Base-by-base conservation (phyloP, 2,113 vertebrate species). In the Gallinago undulata region DNA sequence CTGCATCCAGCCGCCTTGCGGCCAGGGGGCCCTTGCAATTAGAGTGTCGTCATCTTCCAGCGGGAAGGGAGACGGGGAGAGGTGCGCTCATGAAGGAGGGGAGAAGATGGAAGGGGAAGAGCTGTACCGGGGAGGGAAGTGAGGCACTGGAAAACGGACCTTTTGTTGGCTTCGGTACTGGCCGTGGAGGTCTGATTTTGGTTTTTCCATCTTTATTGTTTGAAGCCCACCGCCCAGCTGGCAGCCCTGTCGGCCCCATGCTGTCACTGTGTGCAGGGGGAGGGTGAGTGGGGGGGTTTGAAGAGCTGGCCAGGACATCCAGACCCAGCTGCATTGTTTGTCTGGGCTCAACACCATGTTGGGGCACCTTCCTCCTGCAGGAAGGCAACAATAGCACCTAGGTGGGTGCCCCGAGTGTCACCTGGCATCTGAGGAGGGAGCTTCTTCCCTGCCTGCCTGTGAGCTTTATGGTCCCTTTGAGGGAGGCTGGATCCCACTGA, bases 31-130 rank as follows among this genome's bases (percentile, higher is more conserved):
- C 90, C 53, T 92, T 63, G 89, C 88, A 89, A 84, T 90, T 76
- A 82, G 67, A 53, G 70, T 89, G 87, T 94, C 90, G 80, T 97
- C 94, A 93, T 97, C 92, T 89, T 94, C 89, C 90, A 93, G 45
- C 3, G 28, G 90, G 91, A 94, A 81, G 68, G 89, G 94, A 87
- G 80, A 84, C 39, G 45, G 76, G 63, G 70, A 96, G 96, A 91
- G 92, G 67, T 82, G 91, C 9, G 28, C 80, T 89, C 1, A 1
- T 0, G 3, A 43, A 60, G 51, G 84, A 93, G 83, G 89, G 56
- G 84, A 75, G 62, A 81, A 37, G 64, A 48, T 84, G 69, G 85
- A 95, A 96, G 39, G 68, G 89, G 56, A 76, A 95, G 84, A 93
- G 62, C 68, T 6, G 11, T 53, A 14, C 72, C 0, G 1, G 17